phyloP scores from a whole-genome alignment of 2,888 invertebrate genomes.

The Schrankia costaestrigalis region DNA sequence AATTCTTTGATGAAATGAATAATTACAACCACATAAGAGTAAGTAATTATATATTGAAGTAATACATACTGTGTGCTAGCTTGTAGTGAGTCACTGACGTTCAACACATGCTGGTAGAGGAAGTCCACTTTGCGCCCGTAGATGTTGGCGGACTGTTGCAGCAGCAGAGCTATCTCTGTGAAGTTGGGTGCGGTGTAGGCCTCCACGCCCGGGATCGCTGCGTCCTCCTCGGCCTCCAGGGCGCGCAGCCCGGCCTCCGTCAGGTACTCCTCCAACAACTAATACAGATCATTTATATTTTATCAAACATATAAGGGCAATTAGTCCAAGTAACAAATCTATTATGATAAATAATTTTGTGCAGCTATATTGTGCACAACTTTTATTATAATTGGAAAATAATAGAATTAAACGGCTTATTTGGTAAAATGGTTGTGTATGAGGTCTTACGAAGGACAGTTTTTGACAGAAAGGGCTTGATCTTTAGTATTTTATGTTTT shows the following conservation, averaged over 20 bases:
- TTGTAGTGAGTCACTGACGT: constrained; percentile 57
- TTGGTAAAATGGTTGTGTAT: too few relatives aligned
- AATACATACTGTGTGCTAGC: constrained; percentile 33
- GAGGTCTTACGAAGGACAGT: too few relatives aligned
- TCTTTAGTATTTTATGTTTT: too few relatives aligned
- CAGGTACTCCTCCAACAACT: constrained; percentile 82
- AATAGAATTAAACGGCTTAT: too few relatives aligned
- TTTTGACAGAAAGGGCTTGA: too few relatives aligned
- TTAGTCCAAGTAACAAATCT: too few relatives aligned
- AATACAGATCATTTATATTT: neutral
- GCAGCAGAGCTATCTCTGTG: constrained; percentile 87
- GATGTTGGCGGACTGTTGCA: constrained; percentile 86
- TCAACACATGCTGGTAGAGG: constrained; percentile 65
- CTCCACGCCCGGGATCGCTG: neutral
- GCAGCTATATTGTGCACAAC: neutral
- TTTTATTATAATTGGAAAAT: neutral
- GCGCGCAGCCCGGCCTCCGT: constrained; percentile 70
- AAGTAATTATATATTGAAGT: too few relatives aligned
- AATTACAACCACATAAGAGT: too few relatives aligned
- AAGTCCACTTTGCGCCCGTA: constrained; percentile 88
- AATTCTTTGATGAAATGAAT: too few relatives aligned
- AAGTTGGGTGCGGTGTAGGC: constrained; percentile 79
- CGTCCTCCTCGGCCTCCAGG: constrained; percentile 42
- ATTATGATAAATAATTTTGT: too few relatives aligned
- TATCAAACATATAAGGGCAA: neutral